Conservation (phyloP, 2,888 invertebrate genomes). For the Liposcelis brunnea region DNA sequence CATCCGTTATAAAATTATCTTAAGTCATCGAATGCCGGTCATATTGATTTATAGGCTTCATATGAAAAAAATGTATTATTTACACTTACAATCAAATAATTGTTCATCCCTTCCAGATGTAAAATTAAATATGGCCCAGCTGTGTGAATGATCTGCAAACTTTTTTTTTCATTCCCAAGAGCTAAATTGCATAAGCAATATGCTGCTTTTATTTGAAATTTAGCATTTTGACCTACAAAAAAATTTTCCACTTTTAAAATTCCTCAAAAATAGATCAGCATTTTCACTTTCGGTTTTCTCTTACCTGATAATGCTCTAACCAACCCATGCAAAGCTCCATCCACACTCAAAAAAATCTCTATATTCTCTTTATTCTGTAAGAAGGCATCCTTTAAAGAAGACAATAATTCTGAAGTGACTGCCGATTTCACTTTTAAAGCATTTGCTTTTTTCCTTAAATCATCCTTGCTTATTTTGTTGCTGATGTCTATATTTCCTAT, state of each 20-base stretch:
- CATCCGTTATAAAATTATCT: no score
- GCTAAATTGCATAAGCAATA: slow-evolving; percentile 11
- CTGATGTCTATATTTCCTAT: background rate
- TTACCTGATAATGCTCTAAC: slow-evolving; percentile 8
- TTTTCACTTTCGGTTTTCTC: no score
- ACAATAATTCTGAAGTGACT: background rate
- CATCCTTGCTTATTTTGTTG: slow-evolving; percentile 1
- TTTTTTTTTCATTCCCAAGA: background rate
- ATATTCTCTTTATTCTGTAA: background rate
- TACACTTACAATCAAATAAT: slow-evolving; percentile 5
- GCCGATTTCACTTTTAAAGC: slow-evolving; percentile 12
- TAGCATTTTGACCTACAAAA: slow-evolving; percentile 5
- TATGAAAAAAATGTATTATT: no score
- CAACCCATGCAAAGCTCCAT: slow-evolving; percentile 9
- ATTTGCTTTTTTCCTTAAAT: slow-evolving; percentile 10
- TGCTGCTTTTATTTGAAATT: slow-evolving; percentile 6
- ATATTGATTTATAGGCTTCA: no score
- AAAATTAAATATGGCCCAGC: slow-evolving; percentile 10
- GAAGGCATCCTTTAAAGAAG: background rate
- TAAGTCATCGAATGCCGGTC: no score
- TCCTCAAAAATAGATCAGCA: no score
- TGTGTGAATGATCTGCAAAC: slow-evolving; percentile 6
- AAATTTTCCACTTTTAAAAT: no score
- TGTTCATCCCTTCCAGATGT: slow-evolving; percentile 10
- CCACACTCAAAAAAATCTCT: slow-evolving; percentile 6